Evolutionary conservation across 2,888 invertebrate species (phyloP), one percentile per base, ranked within the genome.

Genomic region (Onchidella celtica): DNA sequence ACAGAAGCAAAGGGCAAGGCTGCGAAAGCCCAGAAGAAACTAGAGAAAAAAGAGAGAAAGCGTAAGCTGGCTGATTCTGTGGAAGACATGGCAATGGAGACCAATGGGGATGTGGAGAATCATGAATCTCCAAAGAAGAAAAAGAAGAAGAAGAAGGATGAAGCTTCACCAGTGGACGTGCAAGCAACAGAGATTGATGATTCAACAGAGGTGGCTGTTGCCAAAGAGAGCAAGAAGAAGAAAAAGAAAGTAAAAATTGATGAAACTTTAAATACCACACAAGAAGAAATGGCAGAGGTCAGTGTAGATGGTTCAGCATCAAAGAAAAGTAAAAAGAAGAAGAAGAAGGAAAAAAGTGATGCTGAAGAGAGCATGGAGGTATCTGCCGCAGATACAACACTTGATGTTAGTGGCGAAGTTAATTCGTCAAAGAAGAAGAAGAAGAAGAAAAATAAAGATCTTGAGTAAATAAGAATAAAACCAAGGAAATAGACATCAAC

Each of bases 1-100:
- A 59, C 81, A 11, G 88, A 83, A 57, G 87, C 84, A 55, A 86
- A 84, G 73, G 86, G 85, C 68, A 88, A 88, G 80, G 76, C 69
- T 11, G 17, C 70, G 32, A 81, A 76, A 65, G 70, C 36, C 14
- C 82, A 78, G 65, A 85, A 83, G 32, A 89, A 91, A 76, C 47
- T 87, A 14, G 82, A 86, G 68, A 90, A 88, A 80, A 90, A 89
- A 78, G 87, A 87, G 74, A 85, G 84, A 72, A 88, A 86, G 69
- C 78, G 81, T 29, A 85, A 86, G 77, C 82, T 68, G 21, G 84
- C 81, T 1, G 83, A 72, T 24, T 21, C 59, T 2, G 75, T 59
- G 3, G 73, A 72, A n/a, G 59, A 38, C 11, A 36, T 63, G 9
- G 47, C 47, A 55, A 55, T 65, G 11, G 40, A 32, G 17, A 63